Conservation (phyloP, 1,140 invertebrate genomes). For the Hyposmocoma kahamanoa region DNA sequence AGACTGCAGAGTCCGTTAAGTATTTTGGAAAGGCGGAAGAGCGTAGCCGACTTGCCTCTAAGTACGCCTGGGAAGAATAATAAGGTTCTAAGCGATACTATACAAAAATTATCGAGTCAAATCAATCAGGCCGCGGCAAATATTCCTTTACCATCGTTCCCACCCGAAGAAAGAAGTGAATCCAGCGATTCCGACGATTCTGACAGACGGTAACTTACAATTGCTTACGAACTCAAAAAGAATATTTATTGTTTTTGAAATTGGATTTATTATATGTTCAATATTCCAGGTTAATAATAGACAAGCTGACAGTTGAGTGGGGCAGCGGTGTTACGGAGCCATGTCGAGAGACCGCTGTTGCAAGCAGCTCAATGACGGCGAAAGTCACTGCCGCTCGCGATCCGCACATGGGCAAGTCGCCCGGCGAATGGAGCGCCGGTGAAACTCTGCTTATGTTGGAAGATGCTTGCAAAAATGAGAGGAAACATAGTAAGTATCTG, state of each 20-base stretch:
- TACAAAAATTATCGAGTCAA: slow-evolving; percentile 74
- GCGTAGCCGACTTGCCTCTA: slow-evolving; percentile 46
- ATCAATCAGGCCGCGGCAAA: slow-evolving; percentile 57
- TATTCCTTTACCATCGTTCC: slow-evolving; percentile 45
- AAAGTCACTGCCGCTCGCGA: slow-evolving; percentile 23
- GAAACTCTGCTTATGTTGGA: slow-evolving; percentile 67
- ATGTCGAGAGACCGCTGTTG: slow-evolving; percentile 8
- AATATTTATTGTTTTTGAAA: neutral
- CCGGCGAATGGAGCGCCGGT: slow-evolving; percentile 61
- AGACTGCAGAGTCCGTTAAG: slow-evolving; percentile 50
- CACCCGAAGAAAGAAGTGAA: slow-evolving; percentile 60
- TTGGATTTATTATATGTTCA: neutral
- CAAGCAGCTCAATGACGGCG: neutral
- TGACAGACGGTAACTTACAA: slow-evolving; percentile 78
- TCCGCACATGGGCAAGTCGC: slow-evolving; percentile 57
- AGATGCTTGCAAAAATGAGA: slow-evolving; percentile 62
- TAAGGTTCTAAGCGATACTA: slow-evolving; percentile 76
- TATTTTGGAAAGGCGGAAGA: slow-evolving; percentile 55
- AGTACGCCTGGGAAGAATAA: slow-evolving; percentile 70
- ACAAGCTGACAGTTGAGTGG: slow-evolving; percentile 64
- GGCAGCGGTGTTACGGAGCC: slow-evolving; percentile 27
- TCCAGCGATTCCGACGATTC: slow-evolving; percentile 82
- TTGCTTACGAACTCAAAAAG: neutral
- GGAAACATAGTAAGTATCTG: slow-evolving; percentile 48
- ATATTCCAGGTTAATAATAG: slow-evolving; percentile 60